Evolutionary conservation across 2,797 vertebrate species (phyloP).

Genomic region (Choloepus didactylus): DNA sequence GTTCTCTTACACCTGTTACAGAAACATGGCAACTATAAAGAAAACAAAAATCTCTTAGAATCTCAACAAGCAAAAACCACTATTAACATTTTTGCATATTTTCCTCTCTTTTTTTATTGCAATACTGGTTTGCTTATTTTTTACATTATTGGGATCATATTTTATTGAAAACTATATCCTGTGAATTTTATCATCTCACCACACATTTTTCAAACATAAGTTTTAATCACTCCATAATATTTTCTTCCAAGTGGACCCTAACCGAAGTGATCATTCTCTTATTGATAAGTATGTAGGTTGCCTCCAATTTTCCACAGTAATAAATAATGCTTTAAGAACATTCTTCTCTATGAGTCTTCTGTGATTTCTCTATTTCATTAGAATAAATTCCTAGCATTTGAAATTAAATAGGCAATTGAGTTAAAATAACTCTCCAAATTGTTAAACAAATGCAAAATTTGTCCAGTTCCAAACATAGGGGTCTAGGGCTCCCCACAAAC

Average conservation of each 20-base stretch:
- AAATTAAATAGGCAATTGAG: not conserved
- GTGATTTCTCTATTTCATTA: not conserved
- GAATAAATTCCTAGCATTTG: not conserved
- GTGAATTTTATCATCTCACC: not conserved
- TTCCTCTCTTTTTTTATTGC: not conserved
- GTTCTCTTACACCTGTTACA: not conserved
- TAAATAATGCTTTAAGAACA: not conserved
- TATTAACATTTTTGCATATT: not conserved
- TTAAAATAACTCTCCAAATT: not conserved
- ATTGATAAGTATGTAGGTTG: not conserved
- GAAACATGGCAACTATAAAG: not conserved
- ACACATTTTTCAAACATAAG: not conserved
- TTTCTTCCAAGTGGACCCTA: not conserved
- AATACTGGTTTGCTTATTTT: not conserved
- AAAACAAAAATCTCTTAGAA: slow-evolving; percentile 19
- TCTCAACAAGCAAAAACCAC: not conserved
- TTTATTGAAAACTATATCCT: slow-evolving; percentile 16
- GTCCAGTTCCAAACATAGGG: not conserved
- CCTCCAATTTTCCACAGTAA: not conserved
- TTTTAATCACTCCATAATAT: not conserved
- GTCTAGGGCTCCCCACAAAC: not conserved
- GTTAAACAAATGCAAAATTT: not conserved
- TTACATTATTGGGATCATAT: not conserved
- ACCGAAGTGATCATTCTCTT: not conserved
- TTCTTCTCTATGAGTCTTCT: not conserved